These are phyloP conservation scores for Ectemnius cavifrons DNA, from an alignment of 2,888 invertebrate species.

Conservation along the genomic window DNA sequence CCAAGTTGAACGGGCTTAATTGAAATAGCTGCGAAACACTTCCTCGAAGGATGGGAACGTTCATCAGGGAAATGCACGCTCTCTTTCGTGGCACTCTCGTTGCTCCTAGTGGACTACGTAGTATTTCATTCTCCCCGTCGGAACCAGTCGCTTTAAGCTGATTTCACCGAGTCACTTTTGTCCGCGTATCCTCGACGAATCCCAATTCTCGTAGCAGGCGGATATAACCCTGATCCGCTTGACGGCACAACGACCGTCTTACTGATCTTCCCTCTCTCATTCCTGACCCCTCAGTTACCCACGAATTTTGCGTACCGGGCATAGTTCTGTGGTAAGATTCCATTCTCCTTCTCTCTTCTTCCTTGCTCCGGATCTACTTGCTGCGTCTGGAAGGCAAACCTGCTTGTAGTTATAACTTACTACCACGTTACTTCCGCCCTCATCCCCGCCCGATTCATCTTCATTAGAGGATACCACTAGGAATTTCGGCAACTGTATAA, in stretches of 20 bases:
- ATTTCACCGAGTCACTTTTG: background rate
- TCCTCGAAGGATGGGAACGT: slow-evolving; percentile 35
- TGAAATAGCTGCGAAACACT: slow-evolving; percentile 45
- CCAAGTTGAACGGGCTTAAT: slow-evolving; percentile 53
- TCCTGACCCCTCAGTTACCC: slow-evolving; percentile 3
- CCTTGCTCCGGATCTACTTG: too few species aligned
- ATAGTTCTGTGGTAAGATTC: too few species aligned
- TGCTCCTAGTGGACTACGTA: background rate
- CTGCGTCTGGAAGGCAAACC: too few species aligned
- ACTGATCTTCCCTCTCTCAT: background rate
- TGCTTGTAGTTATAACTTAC: too few species aligned
- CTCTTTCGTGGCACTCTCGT: background rate
- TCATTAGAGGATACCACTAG: too few species aligned
- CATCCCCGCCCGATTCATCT: too few species aligned
- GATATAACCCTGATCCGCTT: slow-evolving; percentile 1
- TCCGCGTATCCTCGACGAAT: slow-evolving; percentile 1
- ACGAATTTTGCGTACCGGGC: background rate
- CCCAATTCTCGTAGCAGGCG: slow-evolving; percentile 47
- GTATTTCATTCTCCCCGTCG: slow-evolving; percentile 48
- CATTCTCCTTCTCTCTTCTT: too few species aligned
- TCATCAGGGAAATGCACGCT: slow-evolving; percentile 40
- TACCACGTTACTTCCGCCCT: too few species aligned
- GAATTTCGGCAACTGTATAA: too few species aligned
- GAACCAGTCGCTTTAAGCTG: slow-evolving; percentile 29
- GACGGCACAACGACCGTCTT: background rate